A percentile compares a stretch with the other conserved stretches of the same genome.
Conservation (phyloP, 2,888 invertebrate genomes). For the Scaptomyza flava region DNA sequence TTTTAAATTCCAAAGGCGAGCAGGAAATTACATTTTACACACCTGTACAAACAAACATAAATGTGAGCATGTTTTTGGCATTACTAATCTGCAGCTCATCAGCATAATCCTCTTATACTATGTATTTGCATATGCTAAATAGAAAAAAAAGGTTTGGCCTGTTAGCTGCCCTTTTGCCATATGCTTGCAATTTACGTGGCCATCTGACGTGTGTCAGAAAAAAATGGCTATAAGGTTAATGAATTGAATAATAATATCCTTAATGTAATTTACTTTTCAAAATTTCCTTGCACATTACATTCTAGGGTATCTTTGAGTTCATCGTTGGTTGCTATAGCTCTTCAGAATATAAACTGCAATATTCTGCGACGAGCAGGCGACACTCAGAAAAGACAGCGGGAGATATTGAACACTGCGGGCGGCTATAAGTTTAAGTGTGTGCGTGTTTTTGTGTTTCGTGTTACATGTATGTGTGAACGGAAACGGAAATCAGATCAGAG, state of each 20-base stretch:
- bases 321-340: neutral
- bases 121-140: conserved; percentile 51
- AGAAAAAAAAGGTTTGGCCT: conserved; percentile 43
- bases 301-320: conserved; percentile 13
- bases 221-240: neutral
- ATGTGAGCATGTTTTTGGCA: conserved; percentile 19
- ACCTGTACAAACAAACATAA: neutral
- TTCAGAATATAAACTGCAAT: conserved; percentile 45
- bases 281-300: neutral
- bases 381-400: conserved; percentile 54
- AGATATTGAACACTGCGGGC: conserved; percentile 41
- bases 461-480: conserved; percentile 28
- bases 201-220: conserved; percentile 27
- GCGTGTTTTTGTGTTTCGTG: conserved; percentile 13
- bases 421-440: neutral
- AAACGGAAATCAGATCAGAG: conserved; percentile 61
- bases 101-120: conserved; percentile 50
- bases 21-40: conserved; percentile 31
- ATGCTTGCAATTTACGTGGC: conserved; percentile 18
- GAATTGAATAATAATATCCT: neutral
- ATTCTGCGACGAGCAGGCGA: conserved; percentile 46
- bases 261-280: too few relatives aligned
- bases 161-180: conserved; percentile 9
- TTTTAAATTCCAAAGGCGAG: conserved; percentile 1
- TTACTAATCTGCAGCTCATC: conserved; percentile 44